Evolutionary conservation across 2,888 invertebrate genomes (phyloP), one percentile per base, ranked within the genome.

Genomic region (Ophion obscuratus): DNA sequence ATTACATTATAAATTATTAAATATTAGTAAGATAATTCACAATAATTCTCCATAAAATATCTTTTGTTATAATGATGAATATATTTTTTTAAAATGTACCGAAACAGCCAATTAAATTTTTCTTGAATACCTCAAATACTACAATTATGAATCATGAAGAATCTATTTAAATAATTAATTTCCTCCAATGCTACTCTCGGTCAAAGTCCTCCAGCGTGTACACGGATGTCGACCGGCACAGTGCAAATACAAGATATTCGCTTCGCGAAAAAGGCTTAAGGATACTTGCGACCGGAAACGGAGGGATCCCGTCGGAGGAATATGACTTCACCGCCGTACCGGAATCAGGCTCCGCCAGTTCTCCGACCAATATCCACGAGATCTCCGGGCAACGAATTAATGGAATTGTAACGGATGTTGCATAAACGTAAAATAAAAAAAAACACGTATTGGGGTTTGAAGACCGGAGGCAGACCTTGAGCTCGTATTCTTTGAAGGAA

Each of bases 381-480:
- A 82, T 83, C 73, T 59, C 80, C 47, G 44, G 80, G 77, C 74
- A 81, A 74, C 66, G 85, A 84, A 81, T 88, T 83, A 87, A 87
- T 87, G 74, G 84, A 77, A 85, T n/a, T 66, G 11, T 24, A 14
- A 27, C 68, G 4, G 79, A 17, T 47, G 24, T 75, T 75, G 61
- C 70, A 76, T 64, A 14, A n/a, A 44, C 59, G 4, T 64, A 31
- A 31, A 20, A 11, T 17, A 61, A 40, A 31, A 57, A 24, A 70
- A 74, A 61, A 4, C 20, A 17, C 17, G 7, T 14, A 14, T 27
- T 53, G 27, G 70, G 31, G 27, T 6, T 17, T 4, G 53, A 70
- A 70, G 17, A 53, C 53, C 27, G 27, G 17, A 27, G 31, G 17
- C 53, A 7, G 27, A 47, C 24, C 44, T 27, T 27, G 24, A 70